Evolutionary conservation across 2,113 vertebrate genomes (phyloP).

Genomic region (Anthoscopus minutus): DNA sequence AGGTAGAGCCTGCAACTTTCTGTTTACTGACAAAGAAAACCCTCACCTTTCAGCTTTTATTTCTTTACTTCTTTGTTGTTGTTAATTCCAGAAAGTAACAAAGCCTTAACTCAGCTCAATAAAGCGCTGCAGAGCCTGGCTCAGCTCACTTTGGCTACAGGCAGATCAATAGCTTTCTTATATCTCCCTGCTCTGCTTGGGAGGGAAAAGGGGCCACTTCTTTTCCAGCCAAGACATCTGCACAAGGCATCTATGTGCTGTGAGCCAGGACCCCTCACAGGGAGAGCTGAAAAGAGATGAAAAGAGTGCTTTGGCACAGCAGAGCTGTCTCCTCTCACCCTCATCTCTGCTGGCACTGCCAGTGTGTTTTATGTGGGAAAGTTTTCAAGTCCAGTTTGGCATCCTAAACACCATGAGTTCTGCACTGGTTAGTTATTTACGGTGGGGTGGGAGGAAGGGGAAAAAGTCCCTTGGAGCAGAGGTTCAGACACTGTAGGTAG

Average conservation of each 20-base stretch:
- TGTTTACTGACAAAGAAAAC: not conserved
- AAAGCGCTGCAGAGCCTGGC: conserved; percentile 10
- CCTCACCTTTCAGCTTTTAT: not conserved
- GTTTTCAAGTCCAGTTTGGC: conserved; percentile 22
- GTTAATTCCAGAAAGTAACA: not conserved
- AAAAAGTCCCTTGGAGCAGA: not conserved
- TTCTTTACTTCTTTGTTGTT: not conserved
- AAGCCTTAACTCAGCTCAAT: conserved; percentile 37
- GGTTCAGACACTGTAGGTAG: not conserved
- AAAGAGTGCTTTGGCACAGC: conserved; percentile 35
- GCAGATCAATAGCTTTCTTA: conserved; percentile 53
- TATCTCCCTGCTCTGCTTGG: not conserved
- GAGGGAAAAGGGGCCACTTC: conserved; percentile 46
- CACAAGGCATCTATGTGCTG: conserved; percentile 54
- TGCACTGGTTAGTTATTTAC: not conserved
- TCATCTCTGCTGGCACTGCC: conserved; percentile 50
- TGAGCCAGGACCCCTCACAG: conserved; percentile 55
- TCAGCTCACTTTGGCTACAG: not conserved
- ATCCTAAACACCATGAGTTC: not conserved
- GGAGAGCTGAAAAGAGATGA: conserved; percentile 51
- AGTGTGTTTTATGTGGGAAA: not conserved
- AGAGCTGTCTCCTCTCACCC: not conserved
- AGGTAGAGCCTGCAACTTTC: too few species aligned
- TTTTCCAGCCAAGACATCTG: conserved; percentile 62
- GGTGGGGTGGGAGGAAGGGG: not conserved